Base-by-base conservation (phyloP, 2,797 vertebrate species). In the Scleropages formosus region DNA sequence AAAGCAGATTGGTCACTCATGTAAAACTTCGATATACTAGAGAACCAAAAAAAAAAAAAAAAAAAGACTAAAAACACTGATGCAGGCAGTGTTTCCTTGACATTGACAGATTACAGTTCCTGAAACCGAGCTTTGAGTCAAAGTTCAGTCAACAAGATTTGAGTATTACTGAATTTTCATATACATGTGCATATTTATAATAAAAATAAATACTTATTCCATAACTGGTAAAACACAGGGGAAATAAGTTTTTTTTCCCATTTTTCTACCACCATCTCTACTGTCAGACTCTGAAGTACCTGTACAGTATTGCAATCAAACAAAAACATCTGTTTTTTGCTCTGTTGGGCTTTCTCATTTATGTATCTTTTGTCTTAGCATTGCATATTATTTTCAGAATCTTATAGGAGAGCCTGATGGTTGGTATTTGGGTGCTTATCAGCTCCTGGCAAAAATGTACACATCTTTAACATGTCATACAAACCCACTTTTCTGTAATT, bases 371-470 rank as follows among this genome's bases (percentile, higher is more conserved):
- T 60, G 12, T 46, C 75, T 78, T 83, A 81, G 79, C n/a, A n/a
- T n/a, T 39, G 2, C 31, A 39, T 2, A 39, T 39, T 39, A 31
- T 39, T 39, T 39, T 39, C n/a, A n/a, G n/a, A n/a, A n/a, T n/a
- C n/a, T n/a, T n/a, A 76, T 76, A 64, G 75, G 79, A 81, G 82
- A 90, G 91, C 91, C 90, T 92, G 89, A 91, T 92, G 91, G 90
- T 87, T 81, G 78, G 78, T 80, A 84, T 76, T 78, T 68, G 81
- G 80, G 81, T 86, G 47, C 11, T 81, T 75, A 79, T 85, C 79
- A 82, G 85, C 86, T 84, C 78, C 80, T 81, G 79, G 81, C 78
- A 51, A 78, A 82, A 62, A 84, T 88, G 85, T 85, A 82, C 84
- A 86, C 83, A 84, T 87, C 78, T 39, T 39, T 39, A 39, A 39